Conservation (phyloP, 2,888 invertebrate genomes). For the Protodeltote pygarga region DNA sequence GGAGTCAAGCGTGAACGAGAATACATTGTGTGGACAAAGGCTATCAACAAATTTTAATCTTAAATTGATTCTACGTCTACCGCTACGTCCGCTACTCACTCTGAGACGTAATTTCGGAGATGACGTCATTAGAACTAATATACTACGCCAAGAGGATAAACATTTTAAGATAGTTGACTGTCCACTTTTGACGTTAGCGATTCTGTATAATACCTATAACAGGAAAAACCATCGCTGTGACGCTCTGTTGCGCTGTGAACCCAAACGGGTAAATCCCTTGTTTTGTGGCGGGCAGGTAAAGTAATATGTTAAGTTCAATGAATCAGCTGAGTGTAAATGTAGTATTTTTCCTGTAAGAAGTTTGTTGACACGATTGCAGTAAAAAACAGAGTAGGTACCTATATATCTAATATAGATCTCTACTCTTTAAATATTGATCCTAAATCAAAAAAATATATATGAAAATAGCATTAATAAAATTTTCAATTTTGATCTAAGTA, state of each 20-base stretch:
- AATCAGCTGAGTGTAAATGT: conserved; percentile 21
- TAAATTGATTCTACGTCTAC: too few relatives aligned
- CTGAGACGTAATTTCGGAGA: conserved; percentile 7
- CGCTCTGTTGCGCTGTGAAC: conserved; percentile 3
- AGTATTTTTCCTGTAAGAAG: conserved; percentile 9
- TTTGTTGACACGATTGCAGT: too few relatives aligned
- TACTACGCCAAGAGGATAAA: neutral
- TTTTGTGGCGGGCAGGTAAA: conserved; percentile 3
- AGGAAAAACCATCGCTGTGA: conserved; percentile 32
- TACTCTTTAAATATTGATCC: too few relatives aligned
- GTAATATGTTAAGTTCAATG: conserved; percentile 21
- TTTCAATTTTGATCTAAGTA: too few relatives aligned
- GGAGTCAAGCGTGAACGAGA: too few relatives aligned
- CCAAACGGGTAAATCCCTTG: conserved; percentile 38
- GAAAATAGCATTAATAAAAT: too few relatives aligned
- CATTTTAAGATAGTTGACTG: neutral
- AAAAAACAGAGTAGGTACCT: too few relatives aligned
- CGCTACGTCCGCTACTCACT: too few relatives aligned
- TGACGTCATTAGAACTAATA: conserved; percentile 15
- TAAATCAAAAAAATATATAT: too few relatives aligned
- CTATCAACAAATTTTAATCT: too few relatives aligned
- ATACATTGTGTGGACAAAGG: too few relatives aligned
- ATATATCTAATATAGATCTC: too few relatives aligned
- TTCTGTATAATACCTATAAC: neutral
- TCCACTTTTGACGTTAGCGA: conserved; percentile 1